These are phyloP conservation scores for Chaetoderma sp. DNA, from an alignment of 2,888 invertebrate species.

Conservation along the genomic window DNA sequence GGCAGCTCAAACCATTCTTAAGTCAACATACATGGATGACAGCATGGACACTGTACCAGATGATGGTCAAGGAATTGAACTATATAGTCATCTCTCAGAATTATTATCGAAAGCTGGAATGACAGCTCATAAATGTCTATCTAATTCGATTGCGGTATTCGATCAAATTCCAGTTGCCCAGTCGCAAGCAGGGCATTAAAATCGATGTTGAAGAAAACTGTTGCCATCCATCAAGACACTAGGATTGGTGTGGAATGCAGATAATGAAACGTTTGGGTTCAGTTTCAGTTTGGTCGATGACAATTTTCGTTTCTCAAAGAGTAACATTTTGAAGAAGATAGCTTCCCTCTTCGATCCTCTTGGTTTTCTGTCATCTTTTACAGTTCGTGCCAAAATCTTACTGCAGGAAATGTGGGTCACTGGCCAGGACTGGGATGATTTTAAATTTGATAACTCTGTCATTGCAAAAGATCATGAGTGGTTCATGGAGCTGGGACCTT, in stretches of 20 bases:
- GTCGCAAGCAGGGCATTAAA: slow-evolving; percentile 17
- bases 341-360: slow-evolving; percentile 48
- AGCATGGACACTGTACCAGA: slow-evolving; percentile 22
- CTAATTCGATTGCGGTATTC: slow-evolving; percentile 33
- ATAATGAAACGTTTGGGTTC: slow-evolving; percentile 26
- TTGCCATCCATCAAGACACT: slow-evolving; percentile 29
- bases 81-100: slow-evolving; percentile 13
- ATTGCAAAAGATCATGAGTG: slow-evolving; percentile 18
- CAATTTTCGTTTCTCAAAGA: no score
- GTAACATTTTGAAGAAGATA: neutral
- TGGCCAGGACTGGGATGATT: slow-evolving; percentile 49
- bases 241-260: slow-evolving; percentile 19
- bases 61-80: slow-evolving; percentile 18
- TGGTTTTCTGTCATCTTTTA: slow-evolving; percentile 46
- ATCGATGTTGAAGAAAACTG: slow-evolving; percentile 15
- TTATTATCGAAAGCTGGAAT: slow-evolving; percentile 14
- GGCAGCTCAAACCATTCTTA: slow-evolving; percentile 23
- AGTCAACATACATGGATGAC: slow-evolving; percentile 32
- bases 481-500: slow-evolving; percentile 29
- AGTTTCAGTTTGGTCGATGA: slow-evolving; percentile 27
- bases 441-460: slow-evolving; percentile 15
- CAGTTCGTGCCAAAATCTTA: slow-evolving; percentile 45
- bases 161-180: slow-evolving; percentile 26
- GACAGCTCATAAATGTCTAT: slow-evolving; percentile 30
- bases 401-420: slow-evolving; percentile 49